Conservation (phyloP, 2,113 vertebrate genomes). For the Pionites leucogaster region DNA sequence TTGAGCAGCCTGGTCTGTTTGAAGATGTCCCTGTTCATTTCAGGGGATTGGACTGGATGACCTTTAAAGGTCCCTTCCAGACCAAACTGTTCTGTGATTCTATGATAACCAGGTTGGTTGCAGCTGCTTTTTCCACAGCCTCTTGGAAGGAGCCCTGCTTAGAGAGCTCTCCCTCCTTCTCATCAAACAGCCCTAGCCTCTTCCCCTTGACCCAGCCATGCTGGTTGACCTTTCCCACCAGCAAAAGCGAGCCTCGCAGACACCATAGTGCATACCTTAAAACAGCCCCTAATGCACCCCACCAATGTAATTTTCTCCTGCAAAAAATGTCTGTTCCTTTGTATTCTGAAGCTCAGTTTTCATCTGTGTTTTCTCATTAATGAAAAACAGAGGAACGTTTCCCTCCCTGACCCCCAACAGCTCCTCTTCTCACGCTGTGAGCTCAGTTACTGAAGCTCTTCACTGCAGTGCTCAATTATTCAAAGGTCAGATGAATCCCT, state of each 20-base stretch:
- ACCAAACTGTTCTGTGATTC: not conserved
- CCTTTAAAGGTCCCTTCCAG: not conserved
- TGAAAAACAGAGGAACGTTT: slow-evolving; percentile 11
- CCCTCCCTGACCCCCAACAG: not conserved
- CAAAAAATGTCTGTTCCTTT: not conserved
- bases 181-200: not conserved
- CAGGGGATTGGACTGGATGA: not conserved
- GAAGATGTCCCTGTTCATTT: not conserved
- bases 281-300: not conserved
- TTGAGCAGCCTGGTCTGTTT: not conserved
- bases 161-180: not conserved
- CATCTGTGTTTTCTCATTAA: not conserved
- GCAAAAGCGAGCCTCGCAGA: not conserved
- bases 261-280: not conserved
- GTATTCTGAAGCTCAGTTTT: not conserved
- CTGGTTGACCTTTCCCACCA: not conserved
- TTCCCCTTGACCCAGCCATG: not conserved
- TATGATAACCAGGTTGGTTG: not conserved
- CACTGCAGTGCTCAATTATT: slow-evolving; percentile 27
- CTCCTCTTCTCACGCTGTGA: not conserved
- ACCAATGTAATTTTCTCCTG: not conserved
- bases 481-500: slow-evolving; percentile 41
- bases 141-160: not conserved
- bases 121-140: not conserved
- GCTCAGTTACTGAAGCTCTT: not conserved